Conservation (phyloP, 2,113 vertebrate genomes). For the Burhinus oedicnemus region DNA sequence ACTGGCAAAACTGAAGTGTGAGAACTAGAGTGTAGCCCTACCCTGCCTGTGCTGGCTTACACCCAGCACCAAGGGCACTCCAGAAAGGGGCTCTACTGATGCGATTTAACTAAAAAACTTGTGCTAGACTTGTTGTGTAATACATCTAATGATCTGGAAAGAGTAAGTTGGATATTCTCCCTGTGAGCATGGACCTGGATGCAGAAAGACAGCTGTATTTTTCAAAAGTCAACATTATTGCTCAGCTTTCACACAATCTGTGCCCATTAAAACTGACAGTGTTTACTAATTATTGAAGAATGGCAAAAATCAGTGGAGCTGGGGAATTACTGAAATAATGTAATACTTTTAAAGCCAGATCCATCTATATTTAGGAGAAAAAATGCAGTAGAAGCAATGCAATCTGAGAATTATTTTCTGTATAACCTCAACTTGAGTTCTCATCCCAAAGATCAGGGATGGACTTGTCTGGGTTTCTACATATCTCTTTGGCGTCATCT, state of each 20-base stretch:
- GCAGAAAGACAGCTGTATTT: not conserved
- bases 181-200: not conserved
- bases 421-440: not conserved
- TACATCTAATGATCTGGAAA: not conserved
- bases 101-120: constrained; percentile 27
- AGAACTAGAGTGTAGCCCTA: not conserved
- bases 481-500: not conserved
- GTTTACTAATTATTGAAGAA: not conserved
- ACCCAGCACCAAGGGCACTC: not conserved
- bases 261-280: not conserved
- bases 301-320: not conserved
- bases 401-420: not conserved
- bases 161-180: not conserved
- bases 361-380: not conserved
- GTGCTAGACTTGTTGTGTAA: not conserved
- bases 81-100: not conserved
- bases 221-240: not conserved
- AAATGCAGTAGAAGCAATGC: not conserved
- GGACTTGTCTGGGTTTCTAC: not conserved
- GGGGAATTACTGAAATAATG: not conserved
- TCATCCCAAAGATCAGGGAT: not conserved
- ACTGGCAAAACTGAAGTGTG: not conserved
- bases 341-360: not conserved
- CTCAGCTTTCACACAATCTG: not conserved
- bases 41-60: not conserved